These are phyloP conservation scores for Delichon dasypus DNA, from an alignment of 2,797 vertebrate species.

Conservation along the genomic window DNA sequence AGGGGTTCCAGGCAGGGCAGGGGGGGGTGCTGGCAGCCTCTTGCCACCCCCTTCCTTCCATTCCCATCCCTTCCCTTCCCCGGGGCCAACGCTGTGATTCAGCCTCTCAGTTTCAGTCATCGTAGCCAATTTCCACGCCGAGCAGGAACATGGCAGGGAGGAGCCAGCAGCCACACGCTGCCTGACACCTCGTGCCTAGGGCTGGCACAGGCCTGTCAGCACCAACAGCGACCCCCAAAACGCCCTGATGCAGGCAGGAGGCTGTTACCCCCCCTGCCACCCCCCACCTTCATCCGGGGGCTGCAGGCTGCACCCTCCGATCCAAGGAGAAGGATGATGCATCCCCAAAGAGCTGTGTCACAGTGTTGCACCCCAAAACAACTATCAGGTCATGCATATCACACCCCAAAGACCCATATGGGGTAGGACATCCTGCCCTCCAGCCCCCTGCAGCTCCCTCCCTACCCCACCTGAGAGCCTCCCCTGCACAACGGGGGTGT, in stretches of 20 bases:
- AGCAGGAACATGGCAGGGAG: neutral
- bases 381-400: neutral
- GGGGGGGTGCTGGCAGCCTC: slow-evolving; percentile 20
- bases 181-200: neutral
- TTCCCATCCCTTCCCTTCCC: slow-evolving; percentile 21
- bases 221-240: neutral
- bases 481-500: accelerated
- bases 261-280: neutral
- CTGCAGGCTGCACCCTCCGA: accelerated
- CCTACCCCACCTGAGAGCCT: neutral
- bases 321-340: neutral
- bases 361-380: neutral
- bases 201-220: neutral
- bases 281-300: accelerated
- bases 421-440: neutral
- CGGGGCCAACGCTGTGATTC: slow-evolving; percentile 62
- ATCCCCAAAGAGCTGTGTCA: too few species aligned
- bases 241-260: accelerated
- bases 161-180: neutral
- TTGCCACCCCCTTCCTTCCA: neutral
- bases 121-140: slow-evolving; percentile 11
- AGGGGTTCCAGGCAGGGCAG: neutral
- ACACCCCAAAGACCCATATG: neutral
- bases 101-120: slow-evolving; percentile 62
- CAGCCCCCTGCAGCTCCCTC: neutral